Evolutionary conservation across 1,140 invertebrate species (phyloP).

Genomic region (Heliconius himera): DNA sequence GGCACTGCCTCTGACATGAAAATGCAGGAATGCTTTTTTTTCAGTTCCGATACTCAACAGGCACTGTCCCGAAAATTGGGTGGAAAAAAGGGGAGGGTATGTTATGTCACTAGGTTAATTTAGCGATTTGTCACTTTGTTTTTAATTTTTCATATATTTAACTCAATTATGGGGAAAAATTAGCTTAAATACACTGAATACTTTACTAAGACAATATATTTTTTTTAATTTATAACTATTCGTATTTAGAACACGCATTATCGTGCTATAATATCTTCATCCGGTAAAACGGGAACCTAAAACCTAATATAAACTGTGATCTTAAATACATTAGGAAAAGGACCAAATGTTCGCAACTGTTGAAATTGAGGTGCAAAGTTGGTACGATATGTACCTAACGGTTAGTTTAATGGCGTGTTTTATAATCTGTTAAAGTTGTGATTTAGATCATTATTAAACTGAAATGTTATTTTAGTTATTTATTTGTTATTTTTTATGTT

Average conservation of each 20-base stretch:
- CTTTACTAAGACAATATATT: no score
- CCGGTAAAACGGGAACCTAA: conserved; percentile 1
- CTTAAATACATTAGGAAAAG: conserved; percentile 37
- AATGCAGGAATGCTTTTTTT: no score
- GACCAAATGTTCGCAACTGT: conserved; percentile 31
- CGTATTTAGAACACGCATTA: not conserved
- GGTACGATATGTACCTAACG: conserved; percentile 25
- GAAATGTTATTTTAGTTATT: not conserved
- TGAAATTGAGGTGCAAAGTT: conserved; percentile 37
- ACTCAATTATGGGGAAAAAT: no score
- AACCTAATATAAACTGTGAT: conserved; percentile 26
- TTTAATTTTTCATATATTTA: no score
- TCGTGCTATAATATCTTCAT: not conserved
- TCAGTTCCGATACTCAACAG: no score
- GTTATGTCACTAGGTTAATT: no score
- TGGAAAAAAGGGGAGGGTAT: no score
- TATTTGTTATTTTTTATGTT: no score
- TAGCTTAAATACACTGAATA: no score
- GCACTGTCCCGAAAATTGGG: no score
- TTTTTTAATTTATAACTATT: not conserved
- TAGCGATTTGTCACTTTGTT: no score
- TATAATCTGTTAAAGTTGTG: conserved; percentile 24
- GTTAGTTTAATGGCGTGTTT: conserved; percentile 24
- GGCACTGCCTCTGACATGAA: no score
- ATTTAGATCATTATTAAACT: conserved; percentile 21